phyloP scores from a whole-genome alignment of 2,888 invertebrate species.

The Rotaria macrura region DNA sequence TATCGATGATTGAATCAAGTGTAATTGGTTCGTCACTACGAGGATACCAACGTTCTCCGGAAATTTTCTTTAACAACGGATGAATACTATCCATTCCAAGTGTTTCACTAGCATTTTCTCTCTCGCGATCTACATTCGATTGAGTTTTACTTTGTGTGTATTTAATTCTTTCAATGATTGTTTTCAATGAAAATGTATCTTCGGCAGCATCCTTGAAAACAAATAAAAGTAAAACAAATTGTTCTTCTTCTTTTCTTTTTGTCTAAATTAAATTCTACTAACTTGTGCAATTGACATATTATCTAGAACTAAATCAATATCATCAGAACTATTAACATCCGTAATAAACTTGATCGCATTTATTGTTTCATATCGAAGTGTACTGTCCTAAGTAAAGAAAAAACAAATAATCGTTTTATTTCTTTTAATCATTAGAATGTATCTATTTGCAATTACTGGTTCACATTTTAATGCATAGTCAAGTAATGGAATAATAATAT shows the following conservation, averaged over 20 bases:
- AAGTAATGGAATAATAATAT: neutral
- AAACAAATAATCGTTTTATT: too few relatives aligned
- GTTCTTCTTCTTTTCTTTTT: too few relatives aligned
- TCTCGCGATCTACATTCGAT: neutral
- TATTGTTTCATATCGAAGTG: neutral
- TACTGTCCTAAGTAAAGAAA: neutral
- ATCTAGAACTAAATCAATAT: neutral
- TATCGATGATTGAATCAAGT: neutral
- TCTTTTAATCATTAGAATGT: too few relatives aligned
- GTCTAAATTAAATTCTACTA: neutral
- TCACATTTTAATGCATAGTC: neutral
- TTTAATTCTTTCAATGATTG: neutral
- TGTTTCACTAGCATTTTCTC: neutral
- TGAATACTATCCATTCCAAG: neutral
- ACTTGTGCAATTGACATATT: neutral
- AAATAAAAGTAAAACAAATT: neutral
- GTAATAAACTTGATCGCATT: conserved; percentile 11
- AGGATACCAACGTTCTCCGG: neutral
- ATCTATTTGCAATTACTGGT: neutral
- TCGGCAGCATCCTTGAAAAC: neutral
- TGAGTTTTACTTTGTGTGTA: neutral
- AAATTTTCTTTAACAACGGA: conserved; percentile 16
- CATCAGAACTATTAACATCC: neutral
- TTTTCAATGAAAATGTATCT: conserved; percentile 3
- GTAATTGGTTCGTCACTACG: neutral